phyloP scores from a whole-genome alignment of 2,113 vertebrate species.

The Eclectus roratus region DNA sequence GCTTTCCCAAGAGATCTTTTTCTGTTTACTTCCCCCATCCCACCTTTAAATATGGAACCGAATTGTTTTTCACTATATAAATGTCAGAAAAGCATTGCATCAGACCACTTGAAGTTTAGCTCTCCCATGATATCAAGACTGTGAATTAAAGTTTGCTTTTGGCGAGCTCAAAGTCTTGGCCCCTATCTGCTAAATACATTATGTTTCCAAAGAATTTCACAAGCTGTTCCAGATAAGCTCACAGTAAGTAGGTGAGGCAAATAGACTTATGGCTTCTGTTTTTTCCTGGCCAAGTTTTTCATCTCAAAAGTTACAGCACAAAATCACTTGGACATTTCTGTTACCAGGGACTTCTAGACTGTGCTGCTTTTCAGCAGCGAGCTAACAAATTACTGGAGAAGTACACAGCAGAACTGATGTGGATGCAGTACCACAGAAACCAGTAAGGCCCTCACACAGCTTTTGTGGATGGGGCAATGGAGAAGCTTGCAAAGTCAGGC shows the following conservation, averaged over 20 bases:
- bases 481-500: not conserved
- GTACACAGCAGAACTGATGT: rapidly evolving
- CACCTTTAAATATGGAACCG: not conserved
- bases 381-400: not conserved
- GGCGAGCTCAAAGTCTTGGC: not conserved
- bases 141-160: slow-evolving; percentile 28
- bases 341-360: not conserved
- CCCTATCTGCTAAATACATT: slow-evolving; percentile 27
- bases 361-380: not conserved
- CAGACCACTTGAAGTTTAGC: not conserved
- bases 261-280: slow-evolving; percentile 39
- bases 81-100: slow-evolving; percentile 18
- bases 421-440: not conserved
- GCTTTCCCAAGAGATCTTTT: not conserved
- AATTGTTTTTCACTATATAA: not conserved
- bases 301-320: slow-evolving; percentile 20
- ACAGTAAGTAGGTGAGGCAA: slow-evolving; percentile 55
- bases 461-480: not conserved
- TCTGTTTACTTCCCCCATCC: not conserved
- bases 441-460: not conserved
- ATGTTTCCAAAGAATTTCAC: slow-evolving; percentile 40
- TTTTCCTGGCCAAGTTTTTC: not conserved
- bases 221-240: slow-evolving; percentile 44
- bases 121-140: not conserved
- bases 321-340: slow-evolving; percentile 41